These are phyloP conservation scores for Tryphoninae sp. DNA, from an alignment of 2,888 invertebrate species.

Conservation along the genomic window DNA sequence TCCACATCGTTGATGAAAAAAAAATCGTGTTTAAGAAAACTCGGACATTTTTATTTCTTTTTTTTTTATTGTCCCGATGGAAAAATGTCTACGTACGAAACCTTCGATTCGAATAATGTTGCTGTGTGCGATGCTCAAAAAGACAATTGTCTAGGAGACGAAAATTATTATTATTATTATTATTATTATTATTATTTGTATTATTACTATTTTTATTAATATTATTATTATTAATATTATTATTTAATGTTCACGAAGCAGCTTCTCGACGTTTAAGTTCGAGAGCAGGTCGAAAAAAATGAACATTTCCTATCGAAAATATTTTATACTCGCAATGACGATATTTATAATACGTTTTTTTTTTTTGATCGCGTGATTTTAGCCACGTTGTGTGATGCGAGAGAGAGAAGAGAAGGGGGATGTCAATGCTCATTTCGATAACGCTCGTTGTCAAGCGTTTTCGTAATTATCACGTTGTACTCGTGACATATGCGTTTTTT, in stretches of 20 bases:
- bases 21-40: conserved; percentile 7
- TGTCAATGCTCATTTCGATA: conserved; percentile 49
- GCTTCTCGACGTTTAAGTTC: conserved; percentile 21
- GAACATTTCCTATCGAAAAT: conserved; percentile 30
- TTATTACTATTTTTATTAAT: too few relatives aligned
- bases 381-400: conserved; percentile 9
- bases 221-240: not conserved
- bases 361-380: conserved; percentile 1
- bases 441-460: conserved; percentile 18
- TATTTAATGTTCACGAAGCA: conserved; percentile 15
- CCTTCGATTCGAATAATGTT: not conserved
- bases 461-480: conserved; percentile 58
- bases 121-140: not conserved
- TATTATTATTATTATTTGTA: conserved; percentile 11
- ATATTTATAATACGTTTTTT: conserved; percentile 20
- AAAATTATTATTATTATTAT: conserved; percentile 6
- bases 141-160: not conserved
- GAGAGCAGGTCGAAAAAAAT: conserved; percentile 7
- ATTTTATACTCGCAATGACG: conserved; percentile 17
- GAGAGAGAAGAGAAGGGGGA: not conserved
- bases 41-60: conserved; percentile 2
- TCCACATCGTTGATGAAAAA: conserved; percentile 33
- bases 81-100: too few relatives aligned
- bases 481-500: conserved; percentile 58
- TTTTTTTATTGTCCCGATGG: not conserved